Evolutionary conservation across 2,797 vertebrate species (phyloP).

Genomic region (Triplophysa bombifrons): DNA sequence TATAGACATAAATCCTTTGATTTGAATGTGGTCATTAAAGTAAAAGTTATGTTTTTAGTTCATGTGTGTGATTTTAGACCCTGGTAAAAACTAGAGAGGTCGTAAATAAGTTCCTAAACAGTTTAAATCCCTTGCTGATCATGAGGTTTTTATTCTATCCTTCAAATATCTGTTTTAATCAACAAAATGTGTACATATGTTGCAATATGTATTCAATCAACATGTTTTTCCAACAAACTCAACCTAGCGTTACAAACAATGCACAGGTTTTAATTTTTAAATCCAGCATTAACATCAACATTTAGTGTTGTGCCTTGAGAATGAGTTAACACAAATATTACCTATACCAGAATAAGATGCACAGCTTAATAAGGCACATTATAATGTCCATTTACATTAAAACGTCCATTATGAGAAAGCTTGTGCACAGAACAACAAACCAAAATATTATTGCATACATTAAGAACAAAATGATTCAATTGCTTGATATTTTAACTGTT

Average conservation of each 20-base stretch:
- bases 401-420: too few relatives aligned
- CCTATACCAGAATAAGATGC: not conserved
- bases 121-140: too few relatives aligned
- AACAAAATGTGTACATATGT: not conserved
- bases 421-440: not conserved
- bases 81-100: not conserved
- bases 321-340: not conserved
- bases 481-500: not conserved
- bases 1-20: too few relatives aligned
- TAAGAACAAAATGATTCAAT: not conserved
- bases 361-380: not conserved
- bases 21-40: too few relatives aligned
- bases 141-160: too few relatives aligned
- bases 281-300: not conserved
- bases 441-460: not conserved
- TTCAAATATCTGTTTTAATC: too few relatives aligned
- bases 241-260: not conserved
- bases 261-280: not conserved
- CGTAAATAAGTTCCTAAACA: not conserved
- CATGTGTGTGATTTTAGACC: not conserved
- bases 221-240: not conserved
- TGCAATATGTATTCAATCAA: not conserved
- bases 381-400: not conserved
- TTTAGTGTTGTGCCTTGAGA: not conserved
- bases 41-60: not conserved